phyloP scores from a whole-genome alignment of 2,113 vertebrate species.

The Oncorhynchus gorbuscha region DNA sequence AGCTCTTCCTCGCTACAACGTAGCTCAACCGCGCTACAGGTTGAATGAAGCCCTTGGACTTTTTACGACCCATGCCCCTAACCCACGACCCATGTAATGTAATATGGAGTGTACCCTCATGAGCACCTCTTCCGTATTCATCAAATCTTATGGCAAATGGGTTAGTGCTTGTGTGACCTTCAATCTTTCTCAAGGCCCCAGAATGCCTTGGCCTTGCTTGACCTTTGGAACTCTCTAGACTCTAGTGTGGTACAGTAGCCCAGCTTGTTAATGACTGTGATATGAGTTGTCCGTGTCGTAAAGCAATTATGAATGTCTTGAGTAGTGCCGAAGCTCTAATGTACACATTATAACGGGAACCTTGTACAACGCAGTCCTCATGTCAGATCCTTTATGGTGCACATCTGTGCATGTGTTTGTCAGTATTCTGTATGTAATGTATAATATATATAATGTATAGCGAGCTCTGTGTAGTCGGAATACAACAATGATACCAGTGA shows the following conservation, averaged over 20 bases:
- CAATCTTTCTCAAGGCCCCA: not conserved
- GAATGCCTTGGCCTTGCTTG: not conserved
- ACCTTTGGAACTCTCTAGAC: not conserved
- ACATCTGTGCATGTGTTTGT: constrained; percentile 42
- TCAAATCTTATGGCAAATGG: constrained; percentile 9
- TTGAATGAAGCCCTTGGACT: no score
- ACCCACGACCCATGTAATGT: no score
- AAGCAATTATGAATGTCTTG: constrained; percentile 30
- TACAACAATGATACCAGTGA: constrained; percentile 36
- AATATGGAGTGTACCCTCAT: no score
- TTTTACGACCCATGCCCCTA: no score
- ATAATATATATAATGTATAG: constrained; percentile 16
- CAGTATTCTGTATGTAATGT: constrained; percentile 15
- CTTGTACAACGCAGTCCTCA: constrained; percentile 21
- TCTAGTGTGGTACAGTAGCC: constrained; percentile 17
- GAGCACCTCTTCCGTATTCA: no score
- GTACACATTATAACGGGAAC: not conserved
- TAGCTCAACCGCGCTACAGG: no score
- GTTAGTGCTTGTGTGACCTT: constrained; percentile 9
- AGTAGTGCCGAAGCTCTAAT: constrained; percentile 17
- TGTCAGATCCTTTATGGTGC: constrained; percentile 17
- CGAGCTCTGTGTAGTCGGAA: constrained; percentile 32
- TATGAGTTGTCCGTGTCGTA: not conserved
- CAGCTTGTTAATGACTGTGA: constrained; percentile 17
- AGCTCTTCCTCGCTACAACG: no score